These are phyloP conservation scores for Parazoanthus swiftii DNA, from an alignment of 92 coral and sea anemone species.

Conservation along the genomic window DNA sequence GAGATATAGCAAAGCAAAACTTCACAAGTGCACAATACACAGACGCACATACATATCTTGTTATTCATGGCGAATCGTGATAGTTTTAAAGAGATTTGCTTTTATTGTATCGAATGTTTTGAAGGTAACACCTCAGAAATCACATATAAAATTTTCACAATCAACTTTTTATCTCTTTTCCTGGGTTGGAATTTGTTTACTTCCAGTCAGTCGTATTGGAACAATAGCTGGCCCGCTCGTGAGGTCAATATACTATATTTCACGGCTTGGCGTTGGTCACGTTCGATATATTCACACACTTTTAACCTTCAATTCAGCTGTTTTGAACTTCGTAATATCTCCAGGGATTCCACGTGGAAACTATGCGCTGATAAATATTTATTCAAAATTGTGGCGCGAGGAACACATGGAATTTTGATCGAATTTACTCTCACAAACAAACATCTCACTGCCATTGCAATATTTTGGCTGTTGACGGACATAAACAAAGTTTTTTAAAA, in stretches of 20 bases:
- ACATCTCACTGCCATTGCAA: no score
- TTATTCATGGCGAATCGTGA: background rate
- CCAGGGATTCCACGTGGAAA: background rate
- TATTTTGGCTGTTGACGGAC: no score
- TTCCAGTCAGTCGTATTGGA: background rate
- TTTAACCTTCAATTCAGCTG: background rate
- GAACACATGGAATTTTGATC: background rate
- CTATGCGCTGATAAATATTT: background rate
- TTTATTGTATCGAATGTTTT: background rate
- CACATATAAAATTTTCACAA: no score
- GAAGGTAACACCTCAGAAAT: background rate
- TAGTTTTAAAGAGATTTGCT: background rate
- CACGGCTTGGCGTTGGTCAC: conserved; percentile 1
- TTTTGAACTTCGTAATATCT: background rate
- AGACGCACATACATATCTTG: background rate
- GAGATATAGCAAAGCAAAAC: background rate
- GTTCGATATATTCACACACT: background rate
- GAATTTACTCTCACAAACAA: no score
- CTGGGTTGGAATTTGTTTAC: background rate
- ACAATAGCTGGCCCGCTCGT: background rate
- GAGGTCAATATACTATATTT: background rate
- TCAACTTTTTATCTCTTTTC: background rate
- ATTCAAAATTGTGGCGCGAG: background rate
- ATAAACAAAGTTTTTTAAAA: no score
- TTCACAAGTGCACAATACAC: background rate